These are phyloP conservation scores for Brenthis ino DNA, from an alignment of 2,888 invertebrate genomes.

Conservation along the genomic window DNA sequence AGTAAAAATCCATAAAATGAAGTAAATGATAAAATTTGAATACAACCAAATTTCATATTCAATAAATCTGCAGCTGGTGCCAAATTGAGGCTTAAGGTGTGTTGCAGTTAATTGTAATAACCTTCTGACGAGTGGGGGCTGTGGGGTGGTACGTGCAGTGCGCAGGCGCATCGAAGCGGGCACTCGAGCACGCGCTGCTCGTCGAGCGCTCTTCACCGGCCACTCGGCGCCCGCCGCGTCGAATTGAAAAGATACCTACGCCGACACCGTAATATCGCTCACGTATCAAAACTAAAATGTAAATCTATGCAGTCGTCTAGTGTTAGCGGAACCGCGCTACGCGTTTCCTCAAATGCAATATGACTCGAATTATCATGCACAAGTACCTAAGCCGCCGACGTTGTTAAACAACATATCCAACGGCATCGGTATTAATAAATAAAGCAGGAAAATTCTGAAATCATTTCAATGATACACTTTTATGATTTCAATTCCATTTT, in stretches of 20 bases:
- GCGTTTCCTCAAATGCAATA: slow-evolving; percentile 77
- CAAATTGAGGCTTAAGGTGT: slow-evolving; percentile 67
- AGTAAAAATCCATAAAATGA: not conserved
- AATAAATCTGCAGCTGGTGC: slow-evolving; percentile 53
- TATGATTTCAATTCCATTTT: not conserved
- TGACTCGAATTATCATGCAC: slow-evolving; percentile 71
- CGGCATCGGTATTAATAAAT: slow-evolving; percentile 34
- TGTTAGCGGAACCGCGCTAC: slow-evolving; percentile 59
- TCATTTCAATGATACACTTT: slow-evolving; percentile 27
- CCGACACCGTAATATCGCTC: slow-evolving; percentile 77
- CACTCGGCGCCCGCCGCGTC: slow-evolving; percentile 74
- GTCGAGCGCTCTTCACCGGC: slow-evolving; percentile 71
- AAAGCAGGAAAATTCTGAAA: slow-evolving; percentile 26
- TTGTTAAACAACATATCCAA: slow-evolving; percentile 52
- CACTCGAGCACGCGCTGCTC: slow-evolving; percentile 79
- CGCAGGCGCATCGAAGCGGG: slow-evolving; percentile 69
- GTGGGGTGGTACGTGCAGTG: slow-evolving; percentile 44
- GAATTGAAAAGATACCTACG: slow-evolving; percentile 80
- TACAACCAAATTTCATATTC: slow-evolving; percentile 44
- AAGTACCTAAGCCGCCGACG: slow-evolving; percentile 61
- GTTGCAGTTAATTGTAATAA: slow-evolving; percentile 75
- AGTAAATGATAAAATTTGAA: slow-evolving; percentile 3
- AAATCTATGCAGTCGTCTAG: slow-evolving; percentile 80
- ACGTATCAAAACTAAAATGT: slow-evolving; percentile 82
- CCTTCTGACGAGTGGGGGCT: slow-evolving; percentile 51